Percentiles rank a stretch among this genome's conserved stretches.
These are phyloP conservation scores for Silurus meridionalis DNA, from an alignment of 2,113 vertebrate genomes.

Conservation along the genomic window DNA sequence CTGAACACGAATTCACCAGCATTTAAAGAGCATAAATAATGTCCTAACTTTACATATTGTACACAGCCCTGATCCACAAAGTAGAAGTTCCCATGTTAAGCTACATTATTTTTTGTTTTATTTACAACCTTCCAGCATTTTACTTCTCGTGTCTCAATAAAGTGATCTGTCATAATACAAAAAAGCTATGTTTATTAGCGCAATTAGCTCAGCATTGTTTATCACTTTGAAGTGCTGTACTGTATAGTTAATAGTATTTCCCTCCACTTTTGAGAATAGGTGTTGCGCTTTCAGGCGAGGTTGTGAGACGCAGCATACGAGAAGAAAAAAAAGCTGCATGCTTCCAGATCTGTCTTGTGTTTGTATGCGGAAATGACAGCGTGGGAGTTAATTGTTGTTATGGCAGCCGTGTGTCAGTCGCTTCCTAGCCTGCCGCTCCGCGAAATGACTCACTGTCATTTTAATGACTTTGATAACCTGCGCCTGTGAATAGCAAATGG, in stretches of 20 bases:
- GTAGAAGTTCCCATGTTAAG: neutral
- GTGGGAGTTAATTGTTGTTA: conserved; percentile 48
- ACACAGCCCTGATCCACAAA: neutral
- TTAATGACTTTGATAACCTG: conserved; percentile 56
- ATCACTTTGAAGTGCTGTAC: neutral
- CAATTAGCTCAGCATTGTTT: neutral
- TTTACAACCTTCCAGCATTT: neutral
- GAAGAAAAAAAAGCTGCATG: neutral
- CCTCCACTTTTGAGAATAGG: neutral
- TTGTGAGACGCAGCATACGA: neutral
- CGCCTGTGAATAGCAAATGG: conserved; percentile 21
- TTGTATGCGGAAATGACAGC: conserved; percentile 12
- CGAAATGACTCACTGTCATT: conserved; percentile 45
- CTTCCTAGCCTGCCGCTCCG: conserved; percentile 33
- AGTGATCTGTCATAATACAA: neutral
- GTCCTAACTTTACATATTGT: neutral
- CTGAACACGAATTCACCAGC: neutral
- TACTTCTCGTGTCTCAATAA: neutral
- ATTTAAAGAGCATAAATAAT: neutral
- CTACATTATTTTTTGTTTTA: neutral
- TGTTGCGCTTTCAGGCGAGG: neutral
- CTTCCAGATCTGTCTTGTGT: conserved; percentile 10
- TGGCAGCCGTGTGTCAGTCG: conserved; percentile 48
- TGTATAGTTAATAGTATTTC: neutral
- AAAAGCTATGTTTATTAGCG: neutral